These are phyloP conservation scores for Enteromius argenteus DNA, from an alignment of 2,797 vertebrate species.

Conservation along the genomic window DNA sequence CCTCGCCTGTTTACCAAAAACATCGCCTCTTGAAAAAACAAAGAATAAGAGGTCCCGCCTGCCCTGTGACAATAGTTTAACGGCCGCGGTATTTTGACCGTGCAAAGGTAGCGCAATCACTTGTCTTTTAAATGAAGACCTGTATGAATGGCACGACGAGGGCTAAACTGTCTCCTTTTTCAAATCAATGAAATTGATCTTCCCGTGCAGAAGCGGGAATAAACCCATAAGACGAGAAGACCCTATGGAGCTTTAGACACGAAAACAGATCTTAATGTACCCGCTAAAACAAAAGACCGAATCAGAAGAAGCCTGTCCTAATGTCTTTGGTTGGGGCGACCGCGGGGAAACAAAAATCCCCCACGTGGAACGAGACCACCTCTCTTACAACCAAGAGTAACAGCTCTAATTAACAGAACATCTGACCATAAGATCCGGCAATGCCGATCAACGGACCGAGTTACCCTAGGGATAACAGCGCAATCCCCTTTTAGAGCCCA, in stretches of 20 bases:
- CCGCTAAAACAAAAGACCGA: neutral
- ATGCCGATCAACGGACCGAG: constrained; percentile 70
- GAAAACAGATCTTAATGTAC: rapidly evolving
- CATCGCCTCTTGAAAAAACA: constrained; percentile 69
- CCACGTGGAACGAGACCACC: constrained; percentile 42
- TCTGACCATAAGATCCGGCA: constrained; percentile 67
- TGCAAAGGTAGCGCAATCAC: constrained; percentile 79
- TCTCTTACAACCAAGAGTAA: constrained; percentile 37
- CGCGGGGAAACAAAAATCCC: constrained; percentile 63
- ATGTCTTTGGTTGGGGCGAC: constrained; percentile 75
- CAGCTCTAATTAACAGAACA: constrained; percentile 60
- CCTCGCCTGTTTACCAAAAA: constrained; percentile 81
- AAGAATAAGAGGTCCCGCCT: constrained; percentile 72
- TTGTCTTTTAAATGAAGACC: constrained; percentile 77
- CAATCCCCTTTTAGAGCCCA: constrained; percentile 73
- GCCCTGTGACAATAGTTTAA: constrained; percentile 73
- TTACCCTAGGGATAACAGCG: constrained; percentile 81
- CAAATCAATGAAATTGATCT: constrained; percentile 74
- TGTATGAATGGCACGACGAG: constrained; percentile 74
- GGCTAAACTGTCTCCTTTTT: constrained; percentile 70
- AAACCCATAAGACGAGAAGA: constrained; percentile 72
- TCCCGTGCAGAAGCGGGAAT: constrained; percentile 71
- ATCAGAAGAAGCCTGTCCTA: no score
- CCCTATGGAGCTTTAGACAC: constrained; percentile 77
- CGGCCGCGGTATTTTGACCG: constrained; percentile 74